Evolutionary conservation across 2,113 vertebrate genomes (phyloP), one percentile per base, ranked within the genome.

Genomic region (Nicator chloris): DNA sequence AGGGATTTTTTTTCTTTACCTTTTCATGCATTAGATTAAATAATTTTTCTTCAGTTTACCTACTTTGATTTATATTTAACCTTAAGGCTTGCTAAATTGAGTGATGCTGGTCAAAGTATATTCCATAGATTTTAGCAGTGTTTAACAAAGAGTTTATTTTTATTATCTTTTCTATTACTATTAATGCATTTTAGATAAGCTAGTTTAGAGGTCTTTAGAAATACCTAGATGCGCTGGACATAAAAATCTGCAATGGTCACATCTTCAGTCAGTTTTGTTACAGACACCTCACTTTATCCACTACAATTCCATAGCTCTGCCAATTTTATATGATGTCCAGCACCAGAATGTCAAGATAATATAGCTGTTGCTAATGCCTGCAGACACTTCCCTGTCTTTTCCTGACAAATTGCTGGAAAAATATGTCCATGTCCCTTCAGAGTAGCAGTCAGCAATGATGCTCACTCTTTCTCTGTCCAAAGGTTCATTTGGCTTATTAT

Each of bases 401-500:
- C 85, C 18, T 94, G 65, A 87, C 40, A 93, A 90, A 93, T 61
- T 90, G 7, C 50, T 92, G 65, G 39, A 30, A 92, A 56, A 83
- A 40, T 57, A 90, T 30, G 45, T 71, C 26, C 50, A 75, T 18
- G 63, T 56, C 15, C 50, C 49, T 82, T 86, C 81, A 68, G 37
- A 93, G 8, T 15, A 76, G 21, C 17, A 78, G 39, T 11, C 69
- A 87, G 53, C 10, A 85, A 26, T 9, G 8, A 16, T 60, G 30
- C 51, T 88, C 22, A 4, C 37, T 81, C 7, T 54, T 78, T 39
- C 37, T 81, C 51, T 35, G 4, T 35, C 30, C 42, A 81, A 82
- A 69, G 50, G 50, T 68, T 96, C 35, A 81, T 92, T 94, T 61
- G 39, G 9, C n/a, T 93, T 69, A 44, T 80, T 91, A 91, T 86